Evolutionary conservation across 2,888 invertebrate species (phyloP), one percentile per base, ranked within the genome.

Genomic region (Leucoptera coffeella): DNA sequence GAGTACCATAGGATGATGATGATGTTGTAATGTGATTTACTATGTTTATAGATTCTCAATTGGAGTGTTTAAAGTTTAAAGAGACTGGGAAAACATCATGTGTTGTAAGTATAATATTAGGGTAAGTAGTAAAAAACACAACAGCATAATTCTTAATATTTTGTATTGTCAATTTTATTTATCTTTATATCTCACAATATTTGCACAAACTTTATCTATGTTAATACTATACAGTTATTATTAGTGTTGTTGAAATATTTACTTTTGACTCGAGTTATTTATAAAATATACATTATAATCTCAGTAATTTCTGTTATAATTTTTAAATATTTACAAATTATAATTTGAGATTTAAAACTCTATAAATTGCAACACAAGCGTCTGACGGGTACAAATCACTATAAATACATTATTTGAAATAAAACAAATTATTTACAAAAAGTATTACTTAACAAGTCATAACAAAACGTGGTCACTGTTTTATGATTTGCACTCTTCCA

Each of bases 281-380:
- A 67, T 67, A 67, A 64, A 69, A 67, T 67, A 54, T 69, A 69
- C 67, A 69, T 62, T 67, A 65, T 67, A 69, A 69, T 69, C 69
- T 69, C 69, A 64, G 62, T 64, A 52, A 53, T 56, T 65, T 7
- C 9, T 65, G 57, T 54, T 51, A 59, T 61, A 58, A 7, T 23
- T 23, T 23, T 60, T 59, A 62, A 52, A 65, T 69, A 69, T 69
- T 64, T 69, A 69, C 69, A 69, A 67, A 67, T 65, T 67, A 67
- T 64, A 61, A n/a, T n/a, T n/a, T n/a, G n/a, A n/a, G n/a, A n/a
- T n/a, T n/a, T n/a, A n/a, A n/a, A n/a, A n/a, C n/a, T n/a, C n/a
- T n/a, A n/a, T n/a, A n/a, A n/a, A n/a, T n/a, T n/a, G n/a, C n/a
- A n/a, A n/a, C n/a, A n/a, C n/a, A n/a, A n/a, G n/a, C n/a, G n/a